Base-by-base conservation (phyloP, 2,113 vertebrate species). In the Tetraodon nigroviridis region DNA sequence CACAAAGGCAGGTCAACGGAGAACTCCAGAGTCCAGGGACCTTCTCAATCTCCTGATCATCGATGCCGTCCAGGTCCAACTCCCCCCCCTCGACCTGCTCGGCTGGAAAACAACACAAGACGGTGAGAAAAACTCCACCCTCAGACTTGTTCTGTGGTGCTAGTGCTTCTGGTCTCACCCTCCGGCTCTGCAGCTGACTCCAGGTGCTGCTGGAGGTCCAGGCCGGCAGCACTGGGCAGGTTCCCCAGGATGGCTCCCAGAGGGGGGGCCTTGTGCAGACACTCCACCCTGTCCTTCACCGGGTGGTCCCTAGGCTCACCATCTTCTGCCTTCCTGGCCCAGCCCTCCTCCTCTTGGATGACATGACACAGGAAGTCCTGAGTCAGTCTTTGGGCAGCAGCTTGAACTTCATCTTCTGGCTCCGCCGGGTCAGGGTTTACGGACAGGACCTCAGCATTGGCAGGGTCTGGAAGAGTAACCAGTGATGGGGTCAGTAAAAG, bases 11-110 rank as follows among this genome's bases (percentile, higher is more conserved):
- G 18, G 46, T 18, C 6, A 12, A 7, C 18, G 5, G 32, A 45
- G n/a, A 19, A 47, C 16, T 47, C 45, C 17, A 14, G 45, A 8
- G 16, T 49, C 21, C 45, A 48, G 90, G 83, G 61, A 98, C 96
- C 90, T 94, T 94, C 65, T 98, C 94, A 1, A 98, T 98, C 86
- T 98, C 96, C 27, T 84, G 88, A 83, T 99, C 97, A 0, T 98
- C 95, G 0, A 99, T 99, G 22, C 93, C 97, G 1, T 93, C 92
- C 81, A 99, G 91, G 78, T 99, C 94, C 74, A 99, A 81, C 53
- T 96, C 95, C 0, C 95, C 95, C 0, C 91, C 90, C 49, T 90
- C 92, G 0, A 81, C 77, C 24, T 80, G 74, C 13, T 90, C 91
- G n/a, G 86, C 95, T 92, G 61, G 7, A 73, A 55, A 53, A 51